Evolutionary conservation across 2,797 vertebrate species (phyloP).

Genomic region (Scleropages formosus): DNA sequence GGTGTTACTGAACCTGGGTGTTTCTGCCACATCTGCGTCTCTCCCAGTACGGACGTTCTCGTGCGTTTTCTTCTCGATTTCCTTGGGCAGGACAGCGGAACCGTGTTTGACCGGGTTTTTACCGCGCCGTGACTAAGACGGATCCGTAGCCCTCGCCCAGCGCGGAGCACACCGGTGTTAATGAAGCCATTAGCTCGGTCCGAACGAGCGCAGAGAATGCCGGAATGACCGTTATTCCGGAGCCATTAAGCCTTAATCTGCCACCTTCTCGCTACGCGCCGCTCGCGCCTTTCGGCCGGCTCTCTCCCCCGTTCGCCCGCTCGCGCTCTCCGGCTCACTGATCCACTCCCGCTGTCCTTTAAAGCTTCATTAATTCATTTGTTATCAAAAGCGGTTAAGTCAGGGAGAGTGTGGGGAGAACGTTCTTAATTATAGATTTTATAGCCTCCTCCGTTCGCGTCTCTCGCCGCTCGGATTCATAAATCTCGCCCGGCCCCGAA

Average conservation of each 20-base stretch:
- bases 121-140: slow-evolving; percentile 80
- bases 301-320: slow-evolving; percentile 58
- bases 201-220: slow-evolving; percentile 77
- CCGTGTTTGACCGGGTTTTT: slow-evolving; percentile 74
- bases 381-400: slow-evolving; percentile 77
- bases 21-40: no score
- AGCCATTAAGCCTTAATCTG: slow-evolving; percentile 81
- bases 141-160: slow-evolving; percentile 72
- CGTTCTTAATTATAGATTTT: slow-evolving; percentile 72
- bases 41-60: no score
- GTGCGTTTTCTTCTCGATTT: slow-evolving; percentile 40
- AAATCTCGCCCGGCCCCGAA: slow-evolving; percentile 53
- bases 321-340: slow-evolving; percentile 71
- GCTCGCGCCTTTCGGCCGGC: slow-evolving; percentile 70
- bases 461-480: slow-evolving; percentile 44
- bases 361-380: slow-evolving; percentile 90
- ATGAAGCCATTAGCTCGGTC: slow-evolving; percentile 84
- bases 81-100: slow-evolving; percentile 60
- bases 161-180: slow-evolving; percentile 71
- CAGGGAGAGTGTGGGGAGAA: slow-evolving; percentile 62
- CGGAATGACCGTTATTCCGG: slow-evolving; percentile 81
- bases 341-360: slow-evolving; percentile 77
- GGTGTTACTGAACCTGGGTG: no score
- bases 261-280: slow-evolving; percentile 64
- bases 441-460: slow-evolving; percentile 73